Evolutionary conservation across 2,113 vertebrate genomes (phyloP), one percentile per base, ranked within the genome.

Genomic region (Trichomycterus rosablanca): DNA sequence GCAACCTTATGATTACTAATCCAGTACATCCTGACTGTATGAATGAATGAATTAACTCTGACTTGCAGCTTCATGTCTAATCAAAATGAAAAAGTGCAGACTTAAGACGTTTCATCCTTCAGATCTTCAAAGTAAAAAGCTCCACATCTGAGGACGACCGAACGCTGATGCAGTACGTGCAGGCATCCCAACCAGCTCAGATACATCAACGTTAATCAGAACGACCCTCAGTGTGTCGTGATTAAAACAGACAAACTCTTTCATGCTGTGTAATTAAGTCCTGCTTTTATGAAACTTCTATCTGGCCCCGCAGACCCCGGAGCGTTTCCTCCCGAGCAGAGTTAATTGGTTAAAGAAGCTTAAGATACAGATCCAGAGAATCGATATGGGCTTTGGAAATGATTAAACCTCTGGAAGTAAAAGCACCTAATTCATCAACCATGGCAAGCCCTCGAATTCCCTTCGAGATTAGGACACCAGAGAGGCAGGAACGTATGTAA

Each of bases 271-370:
- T 11, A 44, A 46, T 15, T 43, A 66, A 44, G 57, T 15, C 43
- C 19, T 37, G 15, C 19, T 22, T 59, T 40, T 43, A 53, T 14
- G 9, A 51, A 37, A 37, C n/a, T n/a, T n/a, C n/a, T n/a, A n/a
- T n/a, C n/a, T n/a, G n/a, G n/a, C n/a, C n/a, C n/a, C n/a, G 18
- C 22, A 45, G 10, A 40, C 45, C 58, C 37, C 53, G 28, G 57
- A 22, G 58, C 56, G 18, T 67, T 35, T 50, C 35, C 67, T 78
- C 35, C 67, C 77, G 78, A 75, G 68, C 60, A 58, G 26, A 75
- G 68, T 70, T 82, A 79, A 78, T 83, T 77, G 45, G 24, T 59
- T 76, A 74, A 72, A 65, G 74, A 72, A 70, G 53, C 75, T 71
- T 43, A 63, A 46, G 66, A 51, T 61, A 57, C 23, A 70, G 49